phyloP scores from a whole-genome alignment of 2,113 vertebrate genomes.

The Balaenoptera acutorostrata region DNA sequence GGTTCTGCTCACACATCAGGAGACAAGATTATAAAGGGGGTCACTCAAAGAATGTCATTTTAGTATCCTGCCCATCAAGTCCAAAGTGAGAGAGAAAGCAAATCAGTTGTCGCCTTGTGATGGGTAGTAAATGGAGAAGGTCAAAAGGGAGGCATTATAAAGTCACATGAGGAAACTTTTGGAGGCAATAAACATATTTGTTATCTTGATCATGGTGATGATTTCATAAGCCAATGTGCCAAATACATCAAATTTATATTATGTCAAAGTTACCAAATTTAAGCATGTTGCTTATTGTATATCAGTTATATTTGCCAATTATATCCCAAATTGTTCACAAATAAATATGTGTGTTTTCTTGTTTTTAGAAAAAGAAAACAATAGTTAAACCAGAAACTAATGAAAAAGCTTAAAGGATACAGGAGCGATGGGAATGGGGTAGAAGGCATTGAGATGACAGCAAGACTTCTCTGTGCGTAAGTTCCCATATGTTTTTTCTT shows the following conservation, averaged over 20 bases:
- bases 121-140: background rate
- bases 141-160: background rate
- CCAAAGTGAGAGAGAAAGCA: background rate
- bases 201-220: background rate
- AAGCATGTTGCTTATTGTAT: background rate
- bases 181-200: background rate
- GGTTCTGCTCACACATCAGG: background rate
- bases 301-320: background rate
- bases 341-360: background rate
- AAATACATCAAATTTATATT: background rate
- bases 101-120: background rate
- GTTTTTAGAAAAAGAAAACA: background rate
- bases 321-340: background rate
- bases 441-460: background rate
- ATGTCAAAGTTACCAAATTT: background rate
- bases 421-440: background rate
- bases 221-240: background rate
- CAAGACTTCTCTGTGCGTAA: background rate
- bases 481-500: background rate
- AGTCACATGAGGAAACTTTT: background rate
- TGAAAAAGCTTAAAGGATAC: background rate
- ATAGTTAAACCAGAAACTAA: background rate
- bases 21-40: background rate
- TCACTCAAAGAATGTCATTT: background rate
- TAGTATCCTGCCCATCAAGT: background rate